These are phyloP conservation scores for Lepus timidus DNA, from an alignment of 2,113 vertebrate species.

Conservation along the genomic window DNA sequence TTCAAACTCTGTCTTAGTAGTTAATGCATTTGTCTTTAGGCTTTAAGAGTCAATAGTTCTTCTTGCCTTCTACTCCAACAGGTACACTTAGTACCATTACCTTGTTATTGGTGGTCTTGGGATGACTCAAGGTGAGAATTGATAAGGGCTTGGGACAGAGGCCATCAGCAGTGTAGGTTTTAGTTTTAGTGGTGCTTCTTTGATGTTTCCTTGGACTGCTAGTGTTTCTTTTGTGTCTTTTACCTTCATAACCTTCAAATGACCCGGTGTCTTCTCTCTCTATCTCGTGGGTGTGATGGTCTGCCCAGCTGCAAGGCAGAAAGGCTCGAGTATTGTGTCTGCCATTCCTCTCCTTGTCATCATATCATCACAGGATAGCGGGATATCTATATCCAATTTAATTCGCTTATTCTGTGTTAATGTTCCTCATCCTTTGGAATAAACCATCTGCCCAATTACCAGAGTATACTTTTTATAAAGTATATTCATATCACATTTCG, in stretches of 20 bases:
- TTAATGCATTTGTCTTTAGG: not conserved
- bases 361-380: not conserved
- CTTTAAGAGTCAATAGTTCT: not conserved
- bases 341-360: slow-evolving; percentile 75
- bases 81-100: not conserved
- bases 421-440: too few species aligned
- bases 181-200: not conserved
- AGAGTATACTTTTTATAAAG: too few species aligned
- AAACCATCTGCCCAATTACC: too few species aligned
- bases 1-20: not conserved
- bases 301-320: slow-evolving; percentile 77
- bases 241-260: not conserved
- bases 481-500: too few species aligned
- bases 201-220: slow-evolving; percentile 7
- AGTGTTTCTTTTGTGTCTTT: slow-evolving; percentile 79
- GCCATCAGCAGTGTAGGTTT: not conserved
- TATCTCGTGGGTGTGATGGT: slow-evolving; percentile 57
- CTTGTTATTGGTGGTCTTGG: not conserved
- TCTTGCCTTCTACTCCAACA: not conserved
- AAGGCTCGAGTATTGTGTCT: slow-evolving; percentile 3
- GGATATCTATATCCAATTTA: too few species aligned
- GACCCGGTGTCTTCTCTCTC: slow-evolving; percentile 18
- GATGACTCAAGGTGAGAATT: not conserved
- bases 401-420: too few species aligned
- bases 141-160: not conserved